These are phyloP conservation scores for Cherax destructor DNA, from an alignment of 1,140 invertebrate genomes.

Conservation along the genomic window DNA sequence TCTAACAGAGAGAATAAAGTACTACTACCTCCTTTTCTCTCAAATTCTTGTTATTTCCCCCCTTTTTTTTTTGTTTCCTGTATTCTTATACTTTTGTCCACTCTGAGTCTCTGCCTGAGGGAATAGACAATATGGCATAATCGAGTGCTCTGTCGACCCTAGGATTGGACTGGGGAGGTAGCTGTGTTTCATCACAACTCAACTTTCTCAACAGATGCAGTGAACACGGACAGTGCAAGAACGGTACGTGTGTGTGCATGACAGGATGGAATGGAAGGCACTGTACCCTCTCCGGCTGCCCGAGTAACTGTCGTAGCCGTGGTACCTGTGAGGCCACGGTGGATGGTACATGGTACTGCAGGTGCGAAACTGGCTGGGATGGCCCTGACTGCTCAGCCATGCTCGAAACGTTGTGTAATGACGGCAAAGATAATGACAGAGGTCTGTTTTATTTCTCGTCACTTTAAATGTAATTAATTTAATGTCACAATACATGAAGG, in stretches of 20 bases:
- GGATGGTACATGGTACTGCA: constrained; percentile 87
- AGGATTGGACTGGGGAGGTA: no score
- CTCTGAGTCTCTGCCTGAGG: no score
- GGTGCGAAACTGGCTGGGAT: constrained; percentile 95
- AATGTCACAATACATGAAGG: no score
- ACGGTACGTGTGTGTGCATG: constrained; percentile 97
- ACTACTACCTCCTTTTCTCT: no score
- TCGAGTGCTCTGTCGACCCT: no score
- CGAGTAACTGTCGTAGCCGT: constrained; percentile 74
- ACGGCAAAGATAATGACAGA: constrained; percentile 96
- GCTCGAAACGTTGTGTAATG: constrained; percentile 93
- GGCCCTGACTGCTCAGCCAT: constrained; percentile 93
- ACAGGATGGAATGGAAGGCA: constrained; percentile 98
- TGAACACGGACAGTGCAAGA: constrained; percentile 97
- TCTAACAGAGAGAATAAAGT: no score
- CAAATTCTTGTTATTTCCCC: no score
- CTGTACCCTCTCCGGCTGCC: constrained; percentile 97
- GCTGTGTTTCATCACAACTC: no score
- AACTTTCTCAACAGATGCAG: constrained; percentile 82
- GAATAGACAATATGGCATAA: no score
- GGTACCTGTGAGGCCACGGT: constrained; percentile 60
- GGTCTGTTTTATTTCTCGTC: constrained; percentile 79
- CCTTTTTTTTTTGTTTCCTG: no score
- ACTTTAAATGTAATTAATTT: no score
- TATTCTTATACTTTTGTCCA: not conserved